A percentile compares a stretch with the other conserved stretches of the same genome.
Evolutionary conservation across 2,113 vertebrate genomes (phyloP).

Genomic region (Tichodroma muraria): DNA sequence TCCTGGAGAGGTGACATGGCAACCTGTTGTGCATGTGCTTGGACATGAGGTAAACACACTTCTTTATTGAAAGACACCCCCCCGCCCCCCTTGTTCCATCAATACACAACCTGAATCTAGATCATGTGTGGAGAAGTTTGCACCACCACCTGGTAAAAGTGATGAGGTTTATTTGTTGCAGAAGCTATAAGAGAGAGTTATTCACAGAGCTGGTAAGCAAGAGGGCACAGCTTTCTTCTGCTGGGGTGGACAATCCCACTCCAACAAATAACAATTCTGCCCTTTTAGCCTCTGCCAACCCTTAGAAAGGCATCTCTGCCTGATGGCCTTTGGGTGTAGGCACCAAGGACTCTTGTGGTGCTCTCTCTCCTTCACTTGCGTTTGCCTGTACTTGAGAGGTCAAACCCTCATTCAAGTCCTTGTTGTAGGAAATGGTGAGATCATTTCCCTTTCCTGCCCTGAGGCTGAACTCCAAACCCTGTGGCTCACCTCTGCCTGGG

Average conservation of each 20-base stretch:
- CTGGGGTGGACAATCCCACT: background rate
- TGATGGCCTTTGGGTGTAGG: background rate
- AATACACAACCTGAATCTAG: background rate
- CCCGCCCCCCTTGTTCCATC: background rate
- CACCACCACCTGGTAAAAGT: background rate
- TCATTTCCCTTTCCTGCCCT: background rate
- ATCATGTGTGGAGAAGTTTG: background rate
- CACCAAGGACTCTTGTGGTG: background rate
- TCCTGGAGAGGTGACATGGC: background rate
- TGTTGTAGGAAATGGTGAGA: background rate
- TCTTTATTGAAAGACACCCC: background rate
- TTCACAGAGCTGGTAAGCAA: background rate
- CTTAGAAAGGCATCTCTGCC: background rate
- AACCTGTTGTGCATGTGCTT: background rate
- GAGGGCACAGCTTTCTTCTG: background rate
- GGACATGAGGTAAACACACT: background rate
- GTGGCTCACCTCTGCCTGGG: background rate
- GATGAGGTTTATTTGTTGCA: background rate
- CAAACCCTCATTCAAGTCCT: background rate
- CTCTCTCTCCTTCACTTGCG: background rate
- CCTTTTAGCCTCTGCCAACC: background rate
- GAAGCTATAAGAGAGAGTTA: background rate
- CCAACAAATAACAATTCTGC: background rate
- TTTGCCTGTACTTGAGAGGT: background rate
- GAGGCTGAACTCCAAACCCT: background rate